Percentiles rank a stretch among this genome's conserved stretches.
Evolutionary conservation across 2,113 vertebrate genomes (phyloP).

Genomic region (Coracopsis vasa): DNA sequence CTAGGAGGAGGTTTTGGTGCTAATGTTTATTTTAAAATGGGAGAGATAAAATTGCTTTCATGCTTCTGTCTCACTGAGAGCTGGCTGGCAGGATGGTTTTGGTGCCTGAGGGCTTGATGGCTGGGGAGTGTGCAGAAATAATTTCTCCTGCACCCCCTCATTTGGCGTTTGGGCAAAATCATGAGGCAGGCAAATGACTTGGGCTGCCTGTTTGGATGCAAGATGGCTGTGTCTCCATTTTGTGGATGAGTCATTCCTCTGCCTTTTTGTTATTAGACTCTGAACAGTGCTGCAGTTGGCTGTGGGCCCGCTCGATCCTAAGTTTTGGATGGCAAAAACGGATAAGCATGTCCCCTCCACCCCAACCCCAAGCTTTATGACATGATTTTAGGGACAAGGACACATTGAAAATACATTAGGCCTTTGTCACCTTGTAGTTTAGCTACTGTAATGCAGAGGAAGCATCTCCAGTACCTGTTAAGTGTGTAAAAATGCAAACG

Average conservation of each 20-base stretch:
- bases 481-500: accelerated
- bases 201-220: not conserved
- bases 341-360: not conserved
- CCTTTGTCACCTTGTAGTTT: not conserved
- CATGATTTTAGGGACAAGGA: not conserved
- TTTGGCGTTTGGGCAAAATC: not conserved
- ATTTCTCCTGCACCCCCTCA: not conserved
- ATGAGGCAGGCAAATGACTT: not conserved
- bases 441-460: not conserved
- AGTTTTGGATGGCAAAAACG: not conserved
- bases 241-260: not conserved
- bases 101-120: not conserved
- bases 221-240: not conserved
- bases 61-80: not conserved
- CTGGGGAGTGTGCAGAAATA: not conserved
- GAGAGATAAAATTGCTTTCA: conserved; percentile 2
- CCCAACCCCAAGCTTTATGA: not conserved
- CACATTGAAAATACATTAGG: not conserved
- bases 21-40: conserved; percentile 22
- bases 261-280: not conserved
- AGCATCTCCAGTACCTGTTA: not conserved
- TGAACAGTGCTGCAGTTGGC: not conserved
- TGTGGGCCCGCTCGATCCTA: not conserved
- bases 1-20: not conserved
- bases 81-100: not conserved